Base-by-base conservation (phyloP, 1,140 invertebrate genomes). In the Drosophila bipectinata region DNA sequence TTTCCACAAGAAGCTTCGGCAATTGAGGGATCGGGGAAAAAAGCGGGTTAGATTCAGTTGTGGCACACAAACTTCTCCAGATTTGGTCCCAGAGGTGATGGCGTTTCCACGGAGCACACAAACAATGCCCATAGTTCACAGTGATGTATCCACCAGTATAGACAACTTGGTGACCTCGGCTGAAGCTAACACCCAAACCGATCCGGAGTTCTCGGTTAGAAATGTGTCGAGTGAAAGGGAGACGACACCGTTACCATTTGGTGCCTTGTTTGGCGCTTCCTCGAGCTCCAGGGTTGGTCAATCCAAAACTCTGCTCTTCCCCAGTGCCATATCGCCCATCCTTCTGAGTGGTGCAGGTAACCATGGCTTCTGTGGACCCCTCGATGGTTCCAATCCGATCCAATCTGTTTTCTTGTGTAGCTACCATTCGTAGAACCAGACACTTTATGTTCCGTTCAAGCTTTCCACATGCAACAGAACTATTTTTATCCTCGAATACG, bases 401-500 rank as follows among this genome's bases (percentile, higher is more conserved):
- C 14, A 28, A 26, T 67, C 12, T 24, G 52, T 69, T 54, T 14
- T 56, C 18, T 68, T 55, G 66, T 69, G n/a, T 68, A 68, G 39
- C 41, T 37, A 69, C 24, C 62, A 67, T 18, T 67, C 41, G 67
- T 69, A 69, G 64, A 69, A 67, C 32, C 63, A 53, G 18, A 18
- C 6, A 69, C 15, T 55, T 39, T 6, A 32, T 41, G 66, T 69
- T 26, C 21, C 21, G 32, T 44, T 30, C 44, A 56, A 74, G 59
- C 41, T 37, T 7, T 34, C 41, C 45, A 32, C 9, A 12, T 15
- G 44, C 60, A 56, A 34, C 32, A 62, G 63, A 74, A 58, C 37
- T 78, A 54, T 83, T 87, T 87, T 87, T 83, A 87, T 87, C 83
- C 83, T 87, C 83, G 83, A 87, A 87, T 47, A 76, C 83, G 83